These are phyloP conservation scores for Drosophila recens DNA, from an alignment of 2,888 invertebrate species.

Conservation along the genomic window DNA sequence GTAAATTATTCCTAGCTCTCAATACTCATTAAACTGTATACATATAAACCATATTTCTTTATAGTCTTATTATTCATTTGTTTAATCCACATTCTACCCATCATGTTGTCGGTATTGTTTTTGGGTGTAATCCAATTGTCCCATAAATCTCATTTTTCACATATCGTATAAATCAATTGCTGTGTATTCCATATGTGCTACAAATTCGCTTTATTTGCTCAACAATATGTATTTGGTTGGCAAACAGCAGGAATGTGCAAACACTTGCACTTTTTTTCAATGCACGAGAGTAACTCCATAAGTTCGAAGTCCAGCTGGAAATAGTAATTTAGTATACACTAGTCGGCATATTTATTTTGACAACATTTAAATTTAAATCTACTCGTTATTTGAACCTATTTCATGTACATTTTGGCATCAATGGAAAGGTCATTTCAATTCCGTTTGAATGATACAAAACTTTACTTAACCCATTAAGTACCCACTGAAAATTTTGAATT, in stretches of 20 bases:
- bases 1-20: conserved; percentile 44
- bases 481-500: too few relatives aligned
- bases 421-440: too few relatives aligned
- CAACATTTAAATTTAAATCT: too few relatives aligned
- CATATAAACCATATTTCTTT: conserved; percentile 5
- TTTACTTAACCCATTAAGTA: too few relatives aligned
- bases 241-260: conserved; percentile 43
- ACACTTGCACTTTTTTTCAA: conserved; percentile 25
- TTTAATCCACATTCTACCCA: not conserved
- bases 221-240: conserved; percentile 50
- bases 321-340: not conserved
- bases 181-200: conserved; percentile 53
- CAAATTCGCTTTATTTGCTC: conserved; percentile 60
- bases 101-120: not conserved
- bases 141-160: conserved; percentile 27
- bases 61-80: not conserved
- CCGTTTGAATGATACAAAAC: too few relatives aligned
- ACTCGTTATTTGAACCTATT: too few relatives aligned
- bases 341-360: too few relatives aligned
- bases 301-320: conserved; percentile 19
- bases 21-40: conserved; percentile 63
- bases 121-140: conserved; percentile 38
- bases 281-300: conserved; percentile 33
- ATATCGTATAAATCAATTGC: conserved; percentile 55
- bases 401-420: too few relatives aligned